Evolutionary conservation across 2,888 invertebrate species (phyloP).

Genomic region (Heliconius ismenius): DNA sequence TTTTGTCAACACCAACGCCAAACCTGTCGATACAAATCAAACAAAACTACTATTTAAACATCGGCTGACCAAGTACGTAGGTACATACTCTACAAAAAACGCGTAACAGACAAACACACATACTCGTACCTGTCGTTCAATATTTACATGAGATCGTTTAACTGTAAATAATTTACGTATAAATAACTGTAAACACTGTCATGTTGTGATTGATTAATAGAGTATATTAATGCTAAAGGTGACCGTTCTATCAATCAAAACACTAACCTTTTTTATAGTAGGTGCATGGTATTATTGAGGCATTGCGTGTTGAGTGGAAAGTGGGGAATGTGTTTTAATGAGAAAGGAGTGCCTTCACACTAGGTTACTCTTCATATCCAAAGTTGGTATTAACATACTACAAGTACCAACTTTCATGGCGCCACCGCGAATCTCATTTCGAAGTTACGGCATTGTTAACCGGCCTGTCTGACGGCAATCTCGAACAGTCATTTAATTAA

Average conservation of each 20-base stretch:
- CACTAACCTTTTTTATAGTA: neutral
- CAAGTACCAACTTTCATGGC: neutral
- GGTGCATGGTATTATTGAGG: no score
- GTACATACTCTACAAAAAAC: slow-evolving; percentile 9
- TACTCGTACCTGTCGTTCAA: slow-evolving; percentile 10
- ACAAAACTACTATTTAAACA: slow-evolving; percentile 17
- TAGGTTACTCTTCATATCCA: no score
- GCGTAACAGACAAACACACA: slow-evolving; percentile 12
- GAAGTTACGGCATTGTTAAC: slow-evolving; percentile 12
- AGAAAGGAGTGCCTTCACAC: no score
- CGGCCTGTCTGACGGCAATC: slow-evolving; percentile 8
- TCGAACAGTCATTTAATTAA: slow-evolving; percentile 19
- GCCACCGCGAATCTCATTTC: slow-evolving; percentile 18
- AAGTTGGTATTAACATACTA: neutral
- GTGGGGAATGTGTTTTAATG: no score
- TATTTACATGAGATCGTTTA: slow-evolving; percentile 25
- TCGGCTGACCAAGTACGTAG: slow-evolving; percentile 10
- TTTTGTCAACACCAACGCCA: slow-evolving; percentile 2
- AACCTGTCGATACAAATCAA: slow-evolving; percentile 1
- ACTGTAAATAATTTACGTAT: slow-evolving; percentile 20
- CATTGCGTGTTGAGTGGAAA: no score
- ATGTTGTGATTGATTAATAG: neutral
- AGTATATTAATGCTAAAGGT: slow-evolving; percentile 21
- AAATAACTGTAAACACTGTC: slow-evolving; percentile 18
- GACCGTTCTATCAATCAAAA: neutral